Evolutionary conservation across 2,888 invertebrate species (phyloP).

Genomic region (Cheilosia impressa): DNA sequence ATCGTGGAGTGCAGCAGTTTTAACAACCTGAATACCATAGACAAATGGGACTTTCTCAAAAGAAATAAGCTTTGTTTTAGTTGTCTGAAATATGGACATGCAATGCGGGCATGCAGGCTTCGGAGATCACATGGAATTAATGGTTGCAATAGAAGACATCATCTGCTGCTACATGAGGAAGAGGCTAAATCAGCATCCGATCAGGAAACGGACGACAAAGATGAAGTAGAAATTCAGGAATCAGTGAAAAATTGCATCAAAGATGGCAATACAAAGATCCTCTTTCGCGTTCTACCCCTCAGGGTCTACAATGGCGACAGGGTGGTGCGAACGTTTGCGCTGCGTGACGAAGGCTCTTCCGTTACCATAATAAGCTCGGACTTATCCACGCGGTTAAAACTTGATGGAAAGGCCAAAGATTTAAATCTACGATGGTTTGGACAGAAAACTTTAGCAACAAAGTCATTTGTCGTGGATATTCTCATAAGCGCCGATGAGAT

Average conservation of each 20-base stretch:
- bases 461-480: constrained; percentile 3
- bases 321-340: not conserved
- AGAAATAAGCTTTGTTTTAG: constrained; percentile 9
- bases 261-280: constrained; percentile 1
- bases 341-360: constrained; percentile 51
- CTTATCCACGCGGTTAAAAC: constrained; percentile 29
- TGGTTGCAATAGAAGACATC: constrained; percentile 18
- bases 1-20: constrained; percentile 16
- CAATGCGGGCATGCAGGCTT: not conserved
- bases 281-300: constrained; percentile 55
- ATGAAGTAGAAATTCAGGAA: not conserved
- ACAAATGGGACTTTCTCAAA: constrained; percentile 17
- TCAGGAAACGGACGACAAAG: not conserved
- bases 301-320: constrained; percentile 20
- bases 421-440: constrained; percentile 61
- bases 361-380: constrained; percentile 55
- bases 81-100: constrained; percentile 8
- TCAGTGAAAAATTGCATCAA: constrained; percentile 19
- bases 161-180: constrained; percentile 27
- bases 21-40: constrained; percentile 1
- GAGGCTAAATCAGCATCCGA: not conserved
- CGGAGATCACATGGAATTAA: constrained; percentile 9
- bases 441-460: not conserved
- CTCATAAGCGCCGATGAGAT: too few species aligned
- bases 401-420: constrained; percentile 33